Conservation (phyloP, 2,797 vertebrate genomes). For the Hyperoplus lanceolatus region DNA sequence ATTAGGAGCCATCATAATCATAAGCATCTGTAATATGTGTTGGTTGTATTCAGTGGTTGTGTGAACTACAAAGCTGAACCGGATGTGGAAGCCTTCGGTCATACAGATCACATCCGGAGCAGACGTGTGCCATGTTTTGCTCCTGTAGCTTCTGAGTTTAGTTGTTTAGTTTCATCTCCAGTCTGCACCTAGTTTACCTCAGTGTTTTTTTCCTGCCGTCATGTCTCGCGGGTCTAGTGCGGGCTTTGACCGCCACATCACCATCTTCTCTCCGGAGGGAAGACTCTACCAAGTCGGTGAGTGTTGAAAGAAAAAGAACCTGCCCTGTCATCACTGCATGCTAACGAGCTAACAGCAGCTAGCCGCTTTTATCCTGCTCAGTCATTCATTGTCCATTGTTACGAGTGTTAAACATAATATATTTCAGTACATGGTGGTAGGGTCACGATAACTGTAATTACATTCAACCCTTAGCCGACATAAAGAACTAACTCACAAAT, state of each 20-base stretch:
- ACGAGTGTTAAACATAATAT: background rate
- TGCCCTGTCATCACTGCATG: slow-evolving; percentile 63
- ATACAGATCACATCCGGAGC: slow-evolving; percentile 39
- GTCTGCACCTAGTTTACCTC: slow-evolving; percentile 3
- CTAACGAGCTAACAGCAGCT: slow-evolving; percentile 56
- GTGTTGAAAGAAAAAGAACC: slow-evolving; percentile 52
- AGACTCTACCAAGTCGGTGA: slow-evolving; percentile 96
- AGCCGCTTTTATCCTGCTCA: background rate
- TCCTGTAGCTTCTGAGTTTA: slow-evolving; percentile 26
- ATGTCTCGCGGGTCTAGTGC: slow-evolving; percentile 95
- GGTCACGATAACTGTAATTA: background rate
- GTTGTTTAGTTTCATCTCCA: slow-evolving; percentile 52
- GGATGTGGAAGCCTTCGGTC: slow-evolving; percentile 15
- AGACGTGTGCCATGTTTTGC: slow-evolving; percentile 37
- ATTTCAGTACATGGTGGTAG: accelerated
- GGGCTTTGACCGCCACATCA: slow-evolving; percentile 95
- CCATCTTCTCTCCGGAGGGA: slow-evolving; percentile 94
- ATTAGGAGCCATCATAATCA: no score
- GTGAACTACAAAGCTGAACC: slow-evolving; percentile 4
- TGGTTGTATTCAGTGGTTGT: no score
- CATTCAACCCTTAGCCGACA: no score
- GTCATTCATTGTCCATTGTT: slow-evolving; percentile 4
- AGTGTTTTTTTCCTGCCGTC: background rate
- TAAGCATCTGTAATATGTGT: background rate
- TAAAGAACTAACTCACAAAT: background rate